phyloP scores from a whole-genome alignment of 2,797 vertebrate species.

The Lagodon rhomboides region DNA sequence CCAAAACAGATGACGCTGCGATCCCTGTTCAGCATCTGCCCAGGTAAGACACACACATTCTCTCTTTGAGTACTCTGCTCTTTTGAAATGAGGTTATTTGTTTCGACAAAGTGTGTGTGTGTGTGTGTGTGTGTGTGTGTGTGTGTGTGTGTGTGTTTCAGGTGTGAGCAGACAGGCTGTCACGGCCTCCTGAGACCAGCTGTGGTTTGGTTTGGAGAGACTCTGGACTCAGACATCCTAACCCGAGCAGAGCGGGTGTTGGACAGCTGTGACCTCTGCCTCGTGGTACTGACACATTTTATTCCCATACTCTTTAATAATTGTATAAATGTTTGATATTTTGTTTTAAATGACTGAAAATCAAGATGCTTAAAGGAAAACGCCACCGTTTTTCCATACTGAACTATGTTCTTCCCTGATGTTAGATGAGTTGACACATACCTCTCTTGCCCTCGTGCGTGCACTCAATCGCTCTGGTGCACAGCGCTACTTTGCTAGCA shows the following conservation, averaged over 20 bases:
- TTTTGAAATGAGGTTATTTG: constrained; percentile 19
- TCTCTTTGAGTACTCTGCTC: constrained; percentile 3
- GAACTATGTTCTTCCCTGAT: too few relatives aligned
- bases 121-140: constrained; percentile 4
- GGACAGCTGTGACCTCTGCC: constrained; percentile 93
- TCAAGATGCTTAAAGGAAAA: too few relatives aligned
- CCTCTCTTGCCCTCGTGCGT: too few relatives aligned
- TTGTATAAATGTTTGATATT: neutral
- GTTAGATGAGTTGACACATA: too few relatives aligned
- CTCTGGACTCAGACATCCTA: constrained; percentile 90
- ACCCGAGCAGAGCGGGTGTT: constrained; percentile 89
- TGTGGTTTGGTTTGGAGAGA: constrained; percentile 97
- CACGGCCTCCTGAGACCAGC: constrained; percentile 92
- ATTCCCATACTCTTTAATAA: neutral
- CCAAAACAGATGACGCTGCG: constrained; percentile 84
- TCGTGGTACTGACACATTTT: constrained; percentile 88
- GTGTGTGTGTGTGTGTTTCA: constrained; percentile 64
- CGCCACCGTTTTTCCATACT: too few relatives aligned
- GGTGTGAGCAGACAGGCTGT: constrained; percentile 90
- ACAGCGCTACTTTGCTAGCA: too few relatives aligned
- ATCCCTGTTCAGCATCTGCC: constrained; percentile 92
- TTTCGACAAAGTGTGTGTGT: constrained; percentile 25
- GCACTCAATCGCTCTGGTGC: too few relatives aligned
- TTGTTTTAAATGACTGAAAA: neutral
- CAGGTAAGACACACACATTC: constrained; percentile 79